Evolutionary conservation across 2,113 vertebrate species (phyloP), one percentile per base, ranked within the genome.

Genomic region (Microtus oregoni): DNA sequence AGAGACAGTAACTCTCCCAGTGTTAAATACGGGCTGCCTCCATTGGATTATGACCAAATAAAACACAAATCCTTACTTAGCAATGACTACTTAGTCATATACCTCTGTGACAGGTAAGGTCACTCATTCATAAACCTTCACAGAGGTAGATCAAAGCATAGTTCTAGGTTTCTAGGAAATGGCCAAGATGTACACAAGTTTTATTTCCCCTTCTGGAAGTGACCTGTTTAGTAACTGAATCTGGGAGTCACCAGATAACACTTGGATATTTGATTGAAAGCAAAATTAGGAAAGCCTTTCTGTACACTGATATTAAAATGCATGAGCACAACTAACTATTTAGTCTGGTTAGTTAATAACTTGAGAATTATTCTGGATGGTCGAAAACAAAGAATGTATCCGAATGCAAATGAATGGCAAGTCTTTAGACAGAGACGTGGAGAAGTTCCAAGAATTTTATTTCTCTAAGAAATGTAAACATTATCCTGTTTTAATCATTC

Each of bases 291-390:
- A 92, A 98, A 94, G 61, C 3, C n/a, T 78, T 83, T 63, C 95
- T 94, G 86, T 95, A 86, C 92, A 90, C 3, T 55, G 90, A 94
- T 92, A 96, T 76, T 35, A n/a, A 20, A 85, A 86, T 4, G n/a
- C 89, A 86, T 90, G 79, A 97, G 92, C 10, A 1, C 89, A 92
- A 95, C 14, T 30, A 85, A 19, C 78, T 50, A 82, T 91, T 98
- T 98, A 98, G 96, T 96, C 88, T 91, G 85, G 47, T 24, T 1
- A 83, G 85, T 85, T 95, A 96, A 94, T 38, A 68, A 44, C 67
- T 26, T 76, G 72, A 89, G 44, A 91, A 83, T 83, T 97, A 92
- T 94, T 96, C 79, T 96, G 92, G 96, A 92, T 88, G 73, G 92
- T 11, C 97, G n/a, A 78, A 96, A 78, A 28, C 4, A 94, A 86